phyloP scores from a whole-genome alignment of 2,888 invertebrate species.

The Orthonevra nobilis region DNA sequence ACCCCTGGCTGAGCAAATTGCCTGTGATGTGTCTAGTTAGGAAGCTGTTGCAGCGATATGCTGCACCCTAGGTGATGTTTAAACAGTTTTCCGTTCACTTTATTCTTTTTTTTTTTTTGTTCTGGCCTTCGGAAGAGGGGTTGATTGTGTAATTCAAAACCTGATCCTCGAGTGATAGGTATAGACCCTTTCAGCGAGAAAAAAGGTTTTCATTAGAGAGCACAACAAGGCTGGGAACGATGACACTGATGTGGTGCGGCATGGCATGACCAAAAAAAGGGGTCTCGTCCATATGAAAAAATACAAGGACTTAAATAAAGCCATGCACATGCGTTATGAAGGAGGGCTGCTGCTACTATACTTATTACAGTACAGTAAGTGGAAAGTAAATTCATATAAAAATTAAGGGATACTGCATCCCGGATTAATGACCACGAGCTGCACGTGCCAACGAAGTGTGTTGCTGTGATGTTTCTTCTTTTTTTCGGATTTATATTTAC shows the following conservation, averaged over 20 bases:
- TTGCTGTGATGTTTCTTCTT: conserved; percentile 2
- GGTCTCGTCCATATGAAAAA: neutral
- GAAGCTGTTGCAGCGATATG: neutral
- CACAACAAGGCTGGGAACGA: conserved; percentile 9
- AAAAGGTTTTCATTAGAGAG: conserved; percentile 12
- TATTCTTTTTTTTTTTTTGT: neutral
- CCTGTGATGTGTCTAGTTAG: neutral
- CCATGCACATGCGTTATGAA: neutral
- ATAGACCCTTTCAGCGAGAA: neutral
- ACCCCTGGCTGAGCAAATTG: conserved; percentile 8
- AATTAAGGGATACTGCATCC: conserved; percentile 27
- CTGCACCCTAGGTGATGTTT: conserved; percentile 40
- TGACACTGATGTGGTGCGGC: conserved; percentile 13
- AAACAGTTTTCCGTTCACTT: conserved; percentile 10
- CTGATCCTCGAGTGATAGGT: conserved; percentile 26
- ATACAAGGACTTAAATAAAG: too few relatives aligned
- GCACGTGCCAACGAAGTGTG: conserved; percentile 63
- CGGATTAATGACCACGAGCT: conserved; percentile 57
- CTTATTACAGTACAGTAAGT: neutral
- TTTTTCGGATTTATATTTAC: too few relatives aligned
- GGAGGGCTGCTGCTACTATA: neutral
- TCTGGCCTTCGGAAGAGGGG: conserved; percentile 15
- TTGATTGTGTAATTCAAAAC: conserved; percentile 58
- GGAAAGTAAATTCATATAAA: conserved; percentile 15
- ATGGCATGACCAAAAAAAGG: conserved; percentile 17